Evolutionary conservation across 2,797 vertebrate species (phyloP).

Genomic region (Mionectes olivaceus): DNA sequence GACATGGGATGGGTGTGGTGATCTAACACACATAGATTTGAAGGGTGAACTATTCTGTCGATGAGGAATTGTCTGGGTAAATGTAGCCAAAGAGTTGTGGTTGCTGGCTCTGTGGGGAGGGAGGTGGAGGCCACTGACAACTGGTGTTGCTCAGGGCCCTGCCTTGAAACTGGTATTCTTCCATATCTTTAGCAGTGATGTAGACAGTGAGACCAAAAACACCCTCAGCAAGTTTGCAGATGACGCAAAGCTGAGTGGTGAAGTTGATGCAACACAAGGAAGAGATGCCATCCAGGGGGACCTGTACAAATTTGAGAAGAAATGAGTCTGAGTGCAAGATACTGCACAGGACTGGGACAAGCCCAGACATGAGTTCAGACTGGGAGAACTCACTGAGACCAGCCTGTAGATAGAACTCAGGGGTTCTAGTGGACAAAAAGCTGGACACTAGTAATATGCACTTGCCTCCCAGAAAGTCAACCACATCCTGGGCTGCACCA

Average conservation of each 20-base stretch:
- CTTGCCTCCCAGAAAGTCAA: background rate
- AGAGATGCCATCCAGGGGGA: background rate
- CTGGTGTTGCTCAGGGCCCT: background rate
- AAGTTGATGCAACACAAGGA: background rate
- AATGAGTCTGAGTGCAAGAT: background rate
- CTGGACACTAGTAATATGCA: background rate
- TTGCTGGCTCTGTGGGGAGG: background rate
- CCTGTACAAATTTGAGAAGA: background rate
- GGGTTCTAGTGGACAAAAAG: accelerated
- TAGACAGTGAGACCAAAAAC: background rate
- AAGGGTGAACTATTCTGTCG: background rate
- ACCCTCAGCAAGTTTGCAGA: background rate
- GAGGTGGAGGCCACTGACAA: background rate
- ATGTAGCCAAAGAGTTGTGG: background rate
- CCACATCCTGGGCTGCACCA: accelerated
- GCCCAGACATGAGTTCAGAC: background rate
- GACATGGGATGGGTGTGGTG: background rate
- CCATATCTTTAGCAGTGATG: background rate
- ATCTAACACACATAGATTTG: background rate
- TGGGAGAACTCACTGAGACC: background rate
- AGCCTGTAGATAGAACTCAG: background rate
- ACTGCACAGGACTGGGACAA: accelerated
- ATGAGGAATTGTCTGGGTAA: background rate
- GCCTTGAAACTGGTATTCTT: background rate
- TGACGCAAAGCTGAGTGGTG: background rate